Conservation (phyloP, 2,797 vertebrate species). For the Phataginus tricuspis region DNA sequence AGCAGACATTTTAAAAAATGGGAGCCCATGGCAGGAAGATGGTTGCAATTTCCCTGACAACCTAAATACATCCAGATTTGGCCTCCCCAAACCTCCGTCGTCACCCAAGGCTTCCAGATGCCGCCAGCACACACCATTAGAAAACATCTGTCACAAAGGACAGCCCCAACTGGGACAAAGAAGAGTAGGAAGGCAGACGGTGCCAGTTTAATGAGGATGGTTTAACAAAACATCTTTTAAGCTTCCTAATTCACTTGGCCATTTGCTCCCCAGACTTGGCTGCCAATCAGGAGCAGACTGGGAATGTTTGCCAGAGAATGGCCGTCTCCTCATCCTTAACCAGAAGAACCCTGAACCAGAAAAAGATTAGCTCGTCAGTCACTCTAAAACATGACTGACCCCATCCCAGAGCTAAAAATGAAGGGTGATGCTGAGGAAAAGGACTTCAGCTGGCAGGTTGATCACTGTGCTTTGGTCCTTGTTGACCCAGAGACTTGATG, state of each 20-base stretch:
- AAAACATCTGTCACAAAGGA: slow-evolving; percentile 76
- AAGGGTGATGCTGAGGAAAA: background rate
- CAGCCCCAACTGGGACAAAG: slow-evolving; percentile 64
- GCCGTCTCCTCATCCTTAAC: slow-evolving; percentile 6
- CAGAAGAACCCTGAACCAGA: slow-evolving; percentile 28
- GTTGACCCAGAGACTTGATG: background rate
- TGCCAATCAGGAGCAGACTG: slow-evolving; percentile 55
- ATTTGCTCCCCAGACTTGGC: slow-evolving; percentile 69
- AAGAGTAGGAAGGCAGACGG: slow-evolving; percentile 60
- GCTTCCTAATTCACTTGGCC: slow-evolving; percentile 71
- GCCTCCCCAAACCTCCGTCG: slow-evolving; percentile 54
- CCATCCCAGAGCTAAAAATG: slow-evolving; percentile 4
- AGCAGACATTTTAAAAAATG: background rate
- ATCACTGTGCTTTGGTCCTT: background rate
- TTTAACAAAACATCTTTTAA: slow-evolving; percentile 76
- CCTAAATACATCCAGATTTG: slow-evolving; percentile 60
- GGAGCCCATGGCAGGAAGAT: background rate
- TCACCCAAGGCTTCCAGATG: slow-evolving; percentile 72
- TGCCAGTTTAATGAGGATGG: slow-evolving; percentile 74
- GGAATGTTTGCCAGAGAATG: background rate
- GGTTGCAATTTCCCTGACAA: background rate
- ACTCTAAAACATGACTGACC: background rate
- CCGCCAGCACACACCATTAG: slow-evolving; percentile 60
- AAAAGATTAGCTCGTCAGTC: background rate
- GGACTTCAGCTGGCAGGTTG: background rate